Base-by-base conservation (phyloP, 2,888 invertebrate species). In the Rhimphoctona megacephalus region DNA sequence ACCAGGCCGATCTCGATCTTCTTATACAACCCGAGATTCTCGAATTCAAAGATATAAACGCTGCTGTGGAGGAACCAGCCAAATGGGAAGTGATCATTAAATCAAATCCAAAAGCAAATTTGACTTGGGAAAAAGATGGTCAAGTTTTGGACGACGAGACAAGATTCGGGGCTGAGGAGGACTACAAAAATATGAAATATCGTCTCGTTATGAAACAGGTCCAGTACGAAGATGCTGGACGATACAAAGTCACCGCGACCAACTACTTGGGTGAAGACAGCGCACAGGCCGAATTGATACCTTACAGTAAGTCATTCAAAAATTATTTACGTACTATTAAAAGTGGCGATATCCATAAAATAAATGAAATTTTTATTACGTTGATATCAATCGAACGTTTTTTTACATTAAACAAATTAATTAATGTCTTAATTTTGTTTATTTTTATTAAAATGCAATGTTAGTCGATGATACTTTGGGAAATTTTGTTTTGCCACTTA, bases 81-180 rank as follows among this genome's bases (percentile, higher is more conserved):
- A 96, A 96, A 86, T 97, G 99, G 93, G 96, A 97, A 90, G 97
- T 97, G 52, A 96, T 97, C 64, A 96, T 99, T 2, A 96, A 97
- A 90, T 98, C 99, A 36, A 98, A 98, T 94, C 99, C 99, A 0
- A 96, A 97, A 88, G 98, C 99, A 2, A 97, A 97, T 89, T 96
- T 99, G 1, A 96, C 97, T 90, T 99, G 99, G 98, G 86, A 88
- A 57, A 97, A 96, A 92, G 96, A 97, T 89, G 96, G 96, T 19
- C 95, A 96, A 84, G 95, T 95, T 36, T 95, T 97, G 82, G 95
- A 96, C 89, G 95, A 96, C 0, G 95, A 95, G 14, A 95, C 95
- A 1, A 95, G 95, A 83, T 95, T 95, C 87, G 95, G 95, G n/a
- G 95, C 96, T 70, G 94, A 95, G 0, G 96, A 96, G 87, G 96